phyloP scores from a whole-genome alignment of 2,113 vertebrate species.

The Lepus europaeus region DNA sequence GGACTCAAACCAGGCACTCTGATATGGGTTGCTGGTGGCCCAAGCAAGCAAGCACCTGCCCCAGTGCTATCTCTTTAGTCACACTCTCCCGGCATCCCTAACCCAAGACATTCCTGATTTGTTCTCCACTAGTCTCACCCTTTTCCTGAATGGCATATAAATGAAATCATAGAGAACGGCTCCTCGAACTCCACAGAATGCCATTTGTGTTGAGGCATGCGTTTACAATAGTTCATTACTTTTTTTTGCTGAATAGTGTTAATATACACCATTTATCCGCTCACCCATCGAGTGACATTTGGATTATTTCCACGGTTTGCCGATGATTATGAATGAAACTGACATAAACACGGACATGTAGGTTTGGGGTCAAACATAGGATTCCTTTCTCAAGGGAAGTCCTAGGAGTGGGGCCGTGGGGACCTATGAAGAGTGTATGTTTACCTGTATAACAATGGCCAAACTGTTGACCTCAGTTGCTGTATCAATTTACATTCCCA shows the following conservation, averaged over 20 bases:
- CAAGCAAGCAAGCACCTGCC: too few species aligned
- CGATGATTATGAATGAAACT: neutral
- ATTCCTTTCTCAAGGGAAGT: conserved; percentile 21
- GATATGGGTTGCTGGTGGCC: too few species aligned
- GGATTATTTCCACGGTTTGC: neutral
- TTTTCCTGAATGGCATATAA: neutral
- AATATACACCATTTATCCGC: neutral
- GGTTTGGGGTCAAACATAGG: neutral
- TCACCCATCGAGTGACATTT: neutral
- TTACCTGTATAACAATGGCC: neutral
- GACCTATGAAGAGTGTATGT: neutral
- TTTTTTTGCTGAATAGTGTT: conserved; percentile 15
- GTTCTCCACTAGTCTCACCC: neutral
- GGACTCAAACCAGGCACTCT: too few species aligned
- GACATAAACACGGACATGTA: neutral
- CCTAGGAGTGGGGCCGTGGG: neutral
- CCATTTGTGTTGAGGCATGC: neutral
- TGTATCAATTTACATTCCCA: neutral
- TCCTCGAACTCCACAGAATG: conserved; percentile 1
- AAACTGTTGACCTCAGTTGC: neutral
- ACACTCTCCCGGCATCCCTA: neutral
- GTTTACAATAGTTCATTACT: conserved; percentile 6
- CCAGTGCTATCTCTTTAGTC: neutral
- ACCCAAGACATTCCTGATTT: neutral
- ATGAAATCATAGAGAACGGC: neutral